Conservation (phyloP, 2,113 vertebrate genomes). For the Promerops cafer region DNA sequence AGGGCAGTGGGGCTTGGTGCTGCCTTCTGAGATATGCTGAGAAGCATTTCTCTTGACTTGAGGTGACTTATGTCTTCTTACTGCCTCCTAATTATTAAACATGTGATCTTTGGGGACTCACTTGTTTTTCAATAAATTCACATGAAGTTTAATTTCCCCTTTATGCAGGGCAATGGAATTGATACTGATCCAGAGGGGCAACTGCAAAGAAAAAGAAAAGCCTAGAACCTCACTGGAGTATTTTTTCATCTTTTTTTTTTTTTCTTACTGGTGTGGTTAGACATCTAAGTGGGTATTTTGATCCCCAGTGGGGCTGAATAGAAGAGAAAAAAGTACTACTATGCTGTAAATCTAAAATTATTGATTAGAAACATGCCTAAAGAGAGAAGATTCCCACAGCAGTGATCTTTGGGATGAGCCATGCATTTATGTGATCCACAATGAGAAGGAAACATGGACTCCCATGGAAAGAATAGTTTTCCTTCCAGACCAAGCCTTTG, state of each 20-base stretch:
- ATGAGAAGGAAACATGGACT: not conserved
- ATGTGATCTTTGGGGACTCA: not conserved
- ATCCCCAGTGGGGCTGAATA: not conserved
- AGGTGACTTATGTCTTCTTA: too few relatives aligned
- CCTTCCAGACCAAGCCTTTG: not conserved
- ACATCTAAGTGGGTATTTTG: not conserved
- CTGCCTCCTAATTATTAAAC: not conserved
- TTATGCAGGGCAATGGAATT: not conserved
- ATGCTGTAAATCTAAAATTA: not conserved
- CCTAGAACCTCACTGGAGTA: not conserved
- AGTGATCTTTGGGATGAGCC: not conserved
- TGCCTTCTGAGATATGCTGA: not conserved
- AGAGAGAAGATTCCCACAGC: not conserved
- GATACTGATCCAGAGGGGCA: not conserved
- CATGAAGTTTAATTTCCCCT: not conserved
- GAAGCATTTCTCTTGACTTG: not conserved
- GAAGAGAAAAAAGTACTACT: not conserved
- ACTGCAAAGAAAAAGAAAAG: not conserved
- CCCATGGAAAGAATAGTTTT: rapidly evolving
- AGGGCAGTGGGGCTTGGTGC: rapidly evolving
- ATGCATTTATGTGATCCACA: not conserved
- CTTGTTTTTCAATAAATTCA: not conserved
- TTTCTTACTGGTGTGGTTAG: not conserved
- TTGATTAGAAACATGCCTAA: not conserved
- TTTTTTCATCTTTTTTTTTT: not conserved